Evolutionary conservation across 2,113 vertebrate genomes (phyloP).

Genomic region (Theristicus caerulescens): DNA sequence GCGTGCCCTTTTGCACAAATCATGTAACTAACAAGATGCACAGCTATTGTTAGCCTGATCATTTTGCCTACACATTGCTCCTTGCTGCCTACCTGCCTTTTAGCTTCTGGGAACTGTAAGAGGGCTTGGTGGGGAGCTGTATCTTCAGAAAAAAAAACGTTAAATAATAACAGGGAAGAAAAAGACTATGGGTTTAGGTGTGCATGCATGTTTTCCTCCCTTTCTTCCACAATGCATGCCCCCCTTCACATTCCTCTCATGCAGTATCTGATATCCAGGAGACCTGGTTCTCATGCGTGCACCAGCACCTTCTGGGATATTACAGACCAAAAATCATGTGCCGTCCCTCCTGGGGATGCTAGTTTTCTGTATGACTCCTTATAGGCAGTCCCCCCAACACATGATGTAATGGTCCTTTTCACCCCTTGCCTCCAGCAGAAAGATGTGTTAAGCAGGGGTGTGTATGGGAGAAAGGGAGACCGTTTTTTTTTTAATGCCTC

Average conservation of each 20-base stretch:
- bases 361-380: neutral
- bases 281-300: neutral
- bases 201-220: neutral
- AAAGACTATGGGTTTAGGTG: neutral
- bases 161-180: neutral
- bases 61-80: neutral
- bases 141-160: neutral
- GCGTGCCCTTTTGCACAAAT: neutral
- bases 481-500: neutral
- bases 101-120: neutral
- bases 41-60: neutral
- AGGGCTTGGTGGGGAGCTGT: neutral
- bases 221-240: neutral
- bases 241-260: neutral
- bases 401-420: neutral
- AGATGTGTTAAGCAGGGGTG: neutral
- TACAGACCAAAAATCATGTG: neutral
- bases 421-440: neutral
- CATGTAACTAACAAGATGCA: neutral
- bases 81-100: neutral
- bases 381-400: neutral
- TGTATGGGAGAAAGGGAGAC: neutral
- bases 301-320: neutral
- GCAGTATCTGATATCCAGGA: neutral
- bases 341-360: neutral